Evolutionary conservation across 2,797 vertebrate species (phyloP).

Genomic region (Artibeus jamaicensis): DNA sequence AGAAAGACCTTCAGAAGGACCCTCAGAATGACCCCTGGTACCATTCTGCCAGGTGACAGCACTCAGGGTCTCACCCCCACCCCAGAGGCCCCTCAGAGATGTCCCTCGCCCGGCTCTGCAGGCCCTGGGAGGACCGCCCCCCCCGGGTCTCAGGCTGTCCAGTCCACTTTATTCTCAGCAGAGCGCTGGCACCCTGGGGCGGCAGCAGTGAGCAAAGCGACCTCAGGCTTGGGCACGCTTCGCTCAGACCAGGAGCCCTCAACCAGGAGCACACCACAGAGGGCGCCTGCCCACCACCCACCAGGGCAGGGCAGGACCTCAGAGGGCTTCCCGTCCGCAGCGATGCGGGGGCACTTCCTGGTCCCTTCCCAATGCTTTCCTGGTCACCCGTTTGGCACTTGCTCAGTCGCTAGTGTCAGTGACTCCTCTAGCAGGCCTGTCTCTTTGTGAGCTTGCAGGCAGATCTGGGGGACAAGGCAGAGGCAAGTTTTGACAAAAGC

Average conservation of each 20-base stretch:
- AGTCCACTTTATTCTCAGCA: neutral
- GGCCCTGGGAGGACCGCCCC: neutral
- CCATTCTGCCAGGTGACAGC: neutral
- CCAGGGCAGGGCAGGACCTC: neutral
- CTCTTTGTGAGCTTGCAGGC: neutral
- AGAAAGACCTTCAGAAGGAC: too few species aligned
- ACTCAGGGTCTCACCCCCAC: neutral
- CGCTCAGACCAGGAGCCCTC: neutral
- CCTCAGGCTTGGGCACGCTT: neutral
- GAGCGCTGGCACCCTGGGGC: accelerated
- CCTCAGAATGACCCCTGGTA: neutral
- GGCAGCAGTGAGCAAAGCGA: neutral
- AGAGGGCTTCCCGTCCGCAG: neutral
- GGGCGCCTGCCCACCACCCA: neutral
- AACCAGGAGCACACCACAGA: too few species aligned
- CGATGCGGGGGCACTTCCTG: neutral
- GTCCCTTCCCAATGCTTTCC: neutral
- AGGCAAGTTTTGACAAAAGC: too few species aligned
- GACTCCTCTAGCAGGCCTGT: neutral
- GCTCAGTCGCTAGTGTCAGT: neutral
- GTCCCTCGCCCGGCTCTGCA: neutral
- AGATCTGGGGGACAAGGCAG: neutral
- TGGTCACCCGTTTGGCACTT: neutral
- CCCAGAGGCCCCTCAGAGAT: neutral
- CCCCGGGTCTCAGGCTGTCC: neutral